Evolutionary conservation across 2,113 vertebrate species (phyloP).

Genomic region (Etia nguti): DNA sequence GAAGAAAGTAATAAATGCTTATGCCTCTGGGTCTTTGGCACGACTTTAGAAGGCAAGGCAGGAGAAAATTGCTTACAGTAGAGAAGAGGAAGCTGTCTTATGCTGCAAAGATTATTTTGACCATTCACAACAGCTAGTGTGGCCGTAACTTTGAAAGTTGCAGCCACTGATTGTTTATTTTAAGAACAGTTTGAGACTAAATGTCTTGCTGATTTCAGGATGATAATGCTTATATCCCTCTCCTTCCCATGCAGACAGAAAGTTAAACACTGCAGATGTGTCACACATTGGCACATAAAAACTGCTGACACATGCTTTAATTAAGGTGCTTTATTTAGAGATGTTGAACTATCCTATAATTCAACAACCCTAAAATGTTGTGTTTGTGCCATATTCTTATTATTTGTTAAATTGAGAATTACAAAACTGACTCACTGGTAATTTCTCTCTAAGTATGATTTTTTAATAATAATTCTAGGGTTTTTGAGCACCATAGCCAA

Average conservation of each 20-base stretch:
- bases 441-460: not conserved
- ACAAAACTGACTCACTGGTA: not conserved
- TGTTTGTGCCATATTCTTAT: not conserved
- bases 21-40: constrained; percentile 30
- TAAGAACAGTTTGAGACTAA: not conserved
- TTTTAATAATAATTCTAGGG: not conserved
- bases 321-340: not conserved
- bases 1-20: constrained; percentile 54
- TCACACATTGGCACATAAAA: not conserved
- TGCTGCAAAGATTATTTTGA: not conserved
- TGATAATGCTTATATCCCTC: not conserved
- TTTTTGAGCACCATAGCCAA: not conserved
- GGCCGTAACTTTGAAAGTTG: not conserved
- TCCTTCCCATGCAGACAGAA: not conserved
- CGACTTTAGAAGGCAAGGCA: not conserved
- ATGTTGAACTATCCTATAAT: not conserved
- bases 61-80: constrained; percentile 22
- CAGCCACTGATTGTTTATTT: not conserved
- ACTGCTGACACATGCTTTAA: not conserved
- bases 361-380: not conserved
- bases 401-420: not conserved
- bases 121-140: not conserved
- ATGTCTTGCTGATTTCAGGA: not conserved
- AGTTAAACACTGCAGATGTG: not conserved
- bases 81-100: not conserved